Base-by-base conservation (phyloP, 1,140 invertebrate genomes). In the Hycleus phaleratus region DNA sequence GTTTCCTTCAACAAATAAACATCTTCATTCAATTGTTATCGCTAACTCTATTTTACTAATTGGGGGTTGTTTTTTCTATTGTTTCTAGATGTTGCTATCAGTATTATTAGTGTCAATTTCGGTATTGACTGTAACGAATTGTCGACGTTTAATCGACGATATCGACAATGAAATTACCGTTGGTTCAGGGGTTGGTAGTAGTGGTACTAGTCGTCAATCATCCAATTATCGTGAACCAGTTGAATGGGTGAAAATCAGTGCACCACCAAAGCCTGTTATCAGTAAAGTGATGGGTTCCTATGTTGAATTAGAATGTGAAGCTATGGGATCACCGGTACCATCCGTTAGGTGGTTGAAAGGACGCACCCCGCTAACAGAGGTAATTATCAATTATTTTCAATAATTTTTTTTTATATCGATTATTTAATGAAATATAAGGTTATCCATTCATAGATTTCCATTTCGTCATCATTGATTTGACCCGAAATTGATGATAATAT, bases 261-360 rank as follows among this genome's bases (percentile, higher is more conserved):
- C 76, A 12, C 66, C 76, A 5, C 78, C 79, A 0, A 65, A 74
- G 0, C 11, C 68, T 0, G 68, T 69, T 6, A 60, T 79, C 10
- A 63, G 68, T 2, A 76, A 78, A 62, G 49, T 63, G 2, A 59
- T 74, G 0, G 81, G 81, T 1, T 58, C 73, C 1, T 71, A 74
- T 0, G 50, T 87, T 0, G 83, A 86, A 65, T 75, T 88, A 0
- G 79, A 78, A 26, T 90, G 86, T 65, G 82, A 85, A 63, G 83
- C 83, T 2, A 74, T 79, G 61, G 86, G 84, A 1, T 81, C 82
- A 8, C 85, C 85, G 38, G 78, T 83, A 32, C 86, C 85, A n/a
- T 78, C 74, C 43, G 76, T 88, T 25, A 77, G 82, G 59, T 90
- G 86, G 86, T 77, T 85, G 46, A 81, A 78, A 44, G 83, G 82